These are phyloP conservation scores for Drosophila pallidifrons DNA, from an alignment of 1,140 invertebrate genomes.

Conservation along the genomic window DNA sequence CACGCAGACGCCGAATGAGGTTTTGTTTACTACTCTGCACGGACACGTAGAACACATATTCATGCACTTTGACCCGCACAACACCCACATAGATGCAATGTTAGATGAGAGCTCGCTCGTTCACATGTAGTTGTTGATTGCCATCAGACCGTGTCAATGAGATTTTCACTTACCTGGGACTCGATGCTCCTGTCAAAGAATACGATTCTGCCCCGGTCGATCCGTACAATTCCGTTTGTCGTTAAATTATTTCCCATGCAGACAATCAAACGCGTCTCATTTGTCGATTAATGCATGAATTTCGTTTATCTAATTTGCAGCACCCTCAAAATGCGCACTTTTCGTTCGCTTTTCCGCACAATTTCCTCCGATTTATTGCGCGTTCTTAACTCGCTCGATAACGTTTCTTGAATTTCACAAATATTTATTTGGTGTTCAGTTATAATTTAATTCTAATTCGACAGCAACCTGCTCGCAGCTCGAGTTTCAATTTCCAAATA, in stretches of 20 bases:
- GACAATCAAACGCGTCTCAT: slow-evolving; percentile 19
- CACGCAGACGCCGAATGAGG: slow-evolving; percentile 7
- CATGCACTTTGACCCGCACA: slow-evolving; percentile 1
- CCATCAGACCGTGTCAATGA: not conserved
- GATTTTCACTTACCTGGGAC: slow-evolving; percentile 56
- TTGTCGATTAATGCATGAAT: slow-evolving; percentile 6
- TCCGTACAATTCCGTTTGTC: slow-evolving; percentile 45
- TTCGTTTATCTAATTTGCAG: slow-evolving; percentile 1
- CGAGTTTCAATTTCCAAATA: slow-evolving; percentile 52
- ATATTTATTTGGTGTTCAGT: slow-evolving; percentile 10
- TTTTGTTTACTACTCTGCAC: slow-evolving; percentile 9
- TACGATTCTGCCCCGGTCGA: slow-evolving; percentile 50
- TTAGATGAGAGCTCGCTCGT: not conserved
- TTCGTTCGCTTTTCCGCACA: not conserved
- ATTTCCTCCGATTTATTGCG: not conserved
- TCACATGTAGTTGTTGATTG: not conserved
- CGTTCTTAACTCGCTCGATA: not conserved
- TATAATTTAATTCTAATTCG: slow-evolving; percentile 47
- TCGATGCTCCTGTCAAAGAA: slow-evolving; percentile 49
- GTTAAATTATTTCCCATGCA: slow-evolving; percentile 66
- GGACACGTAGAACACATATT: slow-evolving; percentile 3
- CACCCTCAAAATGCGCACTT: slow-evolving; percentile 23
- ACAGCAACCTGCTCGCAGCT: slow-evolving; percentile 65
- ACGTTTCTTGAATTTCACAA: not conserved
- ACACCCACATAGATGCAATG: slow-evolving; percentile 16